Conservation (phyloP, 2,113 vertebrate species). For the Ailurus styani region DNA sequence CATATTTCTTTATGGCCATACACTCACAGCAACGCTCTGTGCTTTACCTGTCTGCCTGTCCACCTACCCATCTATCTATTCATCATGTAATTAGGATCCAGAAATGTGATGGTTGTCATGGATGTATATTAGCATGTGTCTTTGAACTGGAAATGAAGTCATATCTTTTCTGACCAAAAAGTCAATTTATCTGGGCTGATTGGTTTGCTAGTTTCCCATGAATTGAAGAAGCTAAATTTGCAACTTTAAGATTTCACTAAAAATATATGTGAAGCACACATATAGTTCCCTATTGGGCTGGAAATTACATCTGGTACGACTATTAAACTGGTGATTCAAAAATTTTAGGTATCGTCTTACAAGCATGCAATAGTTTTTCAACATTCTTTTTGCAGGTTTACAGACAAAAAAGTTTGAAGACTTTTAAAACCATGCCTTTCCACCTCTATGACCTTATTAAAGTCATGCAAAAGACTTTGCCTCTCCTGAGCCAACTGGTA, state of each 20-base stretch:
- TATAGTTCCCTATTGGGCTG: neutral
- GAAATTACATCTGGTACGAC: neutral
- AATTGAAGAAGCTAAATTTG: neutral
- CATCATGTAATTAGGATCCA: neutral
- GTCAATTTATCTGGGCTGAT: neutral
- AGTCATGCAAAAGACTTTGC: neutral
- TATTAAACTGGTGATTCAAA: neutral
- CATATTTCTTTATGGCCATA: neutral
- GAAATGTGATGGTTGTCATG: neutral
- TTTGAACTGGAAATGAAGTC: slow-evolving; percentile 16
- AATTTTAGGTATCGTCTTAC: neutral
- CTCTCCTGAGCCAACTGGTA: neutral
- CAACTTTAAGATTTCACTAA: neutral
- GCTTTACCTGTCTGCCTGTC: neutral
- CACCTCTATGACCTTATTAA: neutral
- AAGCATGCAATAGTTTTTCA: neutral
- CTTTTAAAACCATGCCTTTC: neutral
- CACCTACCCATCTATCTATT: neutral
- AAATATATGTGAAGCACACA: neutral
- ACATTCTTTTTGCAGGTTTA: neutral
- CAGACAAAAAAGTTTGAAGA: neutral
- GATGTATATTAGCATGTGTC: neutral
- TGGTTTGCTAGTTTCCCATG: neutral
- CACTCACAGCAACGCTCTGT: neutral
- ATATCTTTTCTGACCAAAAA: neutral